phyloP scores from a whole-genome alignment of 2,797 vertebrate genomes.

The Pipistrellus kuhlii region DNA sequence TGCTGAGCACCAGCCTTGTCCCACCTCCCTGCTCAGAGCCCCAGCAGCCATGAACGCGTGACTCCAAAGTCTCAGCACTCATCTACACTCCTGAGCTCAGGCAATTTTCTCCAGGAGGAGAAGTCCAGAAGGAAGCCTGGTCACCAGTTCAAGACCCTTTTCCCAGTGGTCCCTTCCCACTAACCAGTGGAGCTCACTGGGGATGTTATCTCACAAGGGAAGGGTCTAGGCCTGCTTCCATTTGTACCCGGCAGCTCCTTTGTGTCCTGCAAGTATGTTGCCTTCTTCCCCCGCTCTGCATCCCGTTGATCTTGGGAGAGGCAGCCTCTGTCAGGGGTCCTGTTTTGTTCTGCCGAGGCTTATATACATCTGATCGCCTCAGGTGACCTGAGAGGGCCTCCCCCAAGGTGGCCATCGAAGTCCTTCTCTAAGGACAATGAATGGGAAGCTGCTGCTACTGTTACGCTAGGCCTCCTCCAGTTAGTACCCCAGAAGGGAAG shows the following conservation, averaged over 20 bases:
- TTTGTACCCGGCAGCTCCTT: background rate
- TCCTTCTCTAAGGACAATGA: constrained; percentile 40
- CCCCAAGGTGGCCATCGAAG: constrained; percentile 36
- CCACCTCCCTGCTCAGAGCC: background rate
- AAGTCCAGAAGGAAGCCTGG: background rate
- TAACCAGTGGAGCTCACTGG: background rate
- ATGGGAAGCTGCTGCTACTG: background rate
- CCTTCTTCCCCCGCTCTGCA: background rate
- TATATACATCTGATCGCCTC: constrained; percentile 58
- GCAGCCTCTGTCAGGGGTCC: background rate
- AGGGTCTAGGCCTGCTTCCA: background rate
- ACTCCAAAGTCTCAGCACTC: background rate
- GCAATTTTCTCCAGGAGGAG: background rate
- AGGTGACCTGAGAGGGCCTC: constrained; percentile 12
- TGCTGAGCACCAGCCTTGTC: background rate
- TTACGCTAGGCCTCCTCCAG: background rate
- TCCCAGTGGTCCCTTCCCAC: background rate
- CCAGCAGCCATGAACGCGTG: background rate
- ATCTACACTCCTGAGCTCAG: background rate
- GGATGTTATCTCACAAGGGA: background rate
- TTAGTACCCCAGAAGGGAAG: constrained; percentile 12
- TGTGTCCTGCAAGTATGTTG: background rate
- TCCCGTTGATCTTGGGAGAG: background rate
- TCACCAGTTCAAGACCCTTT: background rate
- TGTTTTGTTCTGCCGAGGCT: constrained; percentile 18